Percentiles rank a stretch among this genome's conserved stretches.
phyloP scores from a whole-genome alignment of 2,113 vertebrate genomes.

The Limnothrissa miodon region DNA sequence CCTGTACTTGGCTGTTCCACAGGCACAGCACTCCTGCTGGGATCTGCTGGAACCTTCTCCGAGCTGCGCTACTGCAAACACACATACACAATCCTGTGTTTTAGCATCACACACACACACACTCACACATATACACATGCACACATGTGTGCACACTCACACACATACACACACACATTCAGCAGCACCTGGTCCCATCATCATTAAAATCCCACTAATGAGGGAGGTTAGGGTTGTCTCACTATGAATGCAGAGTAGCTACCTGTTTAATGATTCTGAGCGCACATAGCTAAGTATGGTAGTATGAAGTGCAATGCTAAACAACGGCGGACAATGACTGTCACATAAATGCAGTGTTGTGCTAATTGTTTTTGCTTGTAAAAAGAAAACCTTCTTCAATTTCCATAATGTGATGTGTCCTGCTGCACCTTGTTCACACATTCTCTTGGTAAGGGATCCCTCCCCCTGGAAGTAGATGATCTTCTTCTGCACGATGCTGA shows the following conservation, averaged over 20 bases:
- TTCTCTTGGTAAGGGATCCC: slow-evolving; percentile 87
- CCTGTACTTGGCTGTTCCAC: slow-evolving; percentile 95
- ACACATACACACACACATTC: neutral
- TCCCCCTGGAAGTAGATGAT: slow-evolving; percentile 94
- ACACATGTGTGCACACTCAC: slow-evolving; percentile 2
- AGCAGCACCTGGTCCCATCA: neutral
- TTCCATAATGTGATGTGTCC: slow-evolving; percentile 2
- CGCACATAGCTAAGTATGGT: neutral
- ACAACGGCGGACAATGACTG: neutral
- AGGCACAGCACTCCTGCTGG: slow-evolving; percentile 88
- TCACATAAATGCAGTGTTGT: neutral
- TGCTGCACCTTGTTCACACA: slow-evolving; percentile 91
- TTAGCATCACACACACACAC: slow-evolving; percentile 27
- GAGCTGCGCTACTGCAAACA: slow-evolving; percentile 66
- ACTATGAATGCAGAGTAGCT: neutral
- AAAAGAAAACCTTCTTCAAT: slow-evolving; percentile 21
- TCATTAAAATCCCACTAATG: neutral
- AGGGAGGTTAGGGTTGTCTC: neutral
- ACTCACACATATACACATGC: neutral
- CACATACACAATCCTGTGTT: neutral
- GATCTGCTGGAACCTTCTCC: slow-evolving; percentile 78
- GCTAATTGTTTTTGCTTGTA: slow-evolving; percentile 5
- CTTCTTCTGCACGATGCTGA: slow-evolving; percentile 92
- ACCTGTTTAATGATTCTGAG: neutral
- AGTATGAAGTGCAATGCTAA: neutral